phyloP scores from a whole-genome alignment of 2,113 vertebrate genomes.

The Heterochromis multidens region DNA sequence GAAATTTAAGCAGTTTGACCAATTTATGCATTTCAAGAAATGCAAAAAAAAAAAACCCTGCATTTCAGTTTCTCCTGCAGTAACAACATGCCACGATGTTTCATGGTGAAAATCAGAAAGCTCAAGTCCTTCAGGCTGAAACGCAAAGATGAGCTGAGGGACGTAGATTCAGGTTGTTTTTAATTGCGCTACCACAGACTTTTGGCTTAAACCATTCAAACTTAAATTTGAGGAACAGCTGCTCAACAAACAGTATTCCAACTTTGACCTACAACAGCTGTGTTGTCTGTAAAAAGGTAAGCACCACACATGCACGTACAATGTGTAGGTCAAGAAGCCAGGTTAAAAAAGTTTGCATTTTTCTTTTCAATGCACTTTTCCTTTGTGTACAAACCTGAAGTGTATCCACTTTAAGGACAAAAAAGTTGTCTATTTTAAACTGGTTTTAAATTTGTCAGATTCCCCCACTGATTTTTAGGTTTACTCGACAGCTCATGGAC shows the following conservation, averaged over 20 bases:
- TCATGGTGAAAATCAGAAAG: conserved; percentile 90
- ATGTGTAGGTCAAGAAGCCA: too few relatives aligned
- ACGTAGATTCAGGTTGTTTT: too few relatives aligned
- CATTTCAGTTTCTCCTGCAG: background rate
- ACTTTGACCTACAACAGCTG: conserved; percentile 87
- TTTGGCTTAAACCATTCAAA: too few relatives aligned
- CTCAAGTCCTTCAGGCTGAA: conserved; percentile 80
- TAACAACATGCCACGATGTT: conserved; percentile 88
- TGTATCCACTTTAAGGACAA: background rate
- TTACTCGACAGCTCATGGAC: conserved; percentile 92
- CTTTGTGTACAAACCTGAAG: too few relatives aligned
- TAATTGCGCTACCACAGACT: too few relatives aligned
- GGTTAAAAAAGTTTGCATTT: too few relatives aligned
- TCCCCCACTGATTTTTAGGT: conserved; percentile 72
- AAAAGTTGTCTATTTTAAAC: background rate
- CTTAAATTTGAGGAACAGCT: too few relatives aligned
- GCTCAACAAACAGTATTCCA: conserved; percentile 85
- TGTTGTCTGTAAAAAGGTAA: conserved; percentile 90
- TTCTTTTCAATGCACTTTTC: background rate
- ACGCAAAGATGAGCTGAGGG: conserved; percentile 68
- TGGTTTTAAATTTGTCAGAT: background rate
- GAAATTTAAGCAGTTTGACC: too few relatives aligned
- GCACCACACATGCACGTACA: background rate
- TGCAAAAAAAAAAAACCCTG: background rate
- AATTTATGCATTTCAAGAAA: too few relatives aligned